These are phyloP conservation scores for Prosopocoilus inquinatus DNA, from an alignment of 2,888 invertebrate genomes.

Conservation along the genomic window DNA sequence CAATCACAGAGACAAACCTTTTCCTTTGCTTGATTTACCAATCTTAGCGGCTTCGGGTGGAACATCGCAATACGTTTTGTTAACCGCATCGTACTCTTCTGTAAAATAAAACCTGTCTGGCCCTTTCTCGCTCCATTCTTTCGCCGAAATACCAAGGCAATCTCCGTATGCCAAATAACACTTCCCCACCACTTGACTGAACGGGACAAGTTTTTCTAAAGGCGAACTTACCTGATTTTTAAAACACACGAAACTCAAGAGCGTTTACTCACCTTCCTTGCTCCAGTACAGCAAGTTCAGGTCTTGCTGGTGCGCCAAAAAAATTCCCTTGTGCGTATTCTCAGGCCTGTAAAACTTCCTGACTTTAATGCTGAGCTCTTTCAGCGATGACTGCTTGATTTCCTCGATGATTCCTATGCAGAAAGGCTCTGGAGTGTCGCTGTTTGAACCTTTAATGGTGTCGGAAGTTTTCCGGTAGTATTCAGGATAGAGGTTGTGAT, in stretches of 20 bases:
- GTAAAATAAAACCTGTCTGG: slow-evolving; percentile 74
- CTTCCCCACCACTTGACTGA: slow-evolving; percentile 64
- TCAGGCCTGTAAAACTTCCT: slow-evolving; percentile 74
- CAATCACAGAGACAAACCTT: slow-evolving; percentile 53
- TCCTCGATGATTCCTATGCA: slow-evolving; percentile 68
- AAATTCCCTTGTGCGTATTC: slow-evolving; percentile 63
- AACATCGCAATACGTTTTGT: slow-evolving; percentile 60
- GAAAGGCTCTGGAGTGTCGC: slow-evolving; percentile 73
- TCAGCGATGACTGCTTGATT: slow-evolving; percentile 53
- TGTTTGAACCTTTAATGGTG: slow-evolving; percentile 67
- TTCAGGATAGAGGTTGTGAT: slow-evolving; percentile 77
- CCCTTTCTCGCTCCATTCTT: slow-evolving; percentile 63
- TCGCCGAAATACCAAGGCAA: slow-evolving; percentile 52
- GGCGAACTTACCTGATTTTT: no score
- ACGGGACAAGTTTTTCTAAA: slow-evolving; percentile 55
- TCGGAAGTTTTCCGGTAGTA: slow-evolving; percentile 74
- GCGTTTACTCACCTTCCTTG: slow-evolving; percentile 59
- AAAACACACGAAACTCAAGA: not conserved
- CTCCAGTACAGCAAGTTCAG: slow-evolving; percentile 76
- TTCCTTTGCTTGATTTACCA: slow-evolving; percentile 60
- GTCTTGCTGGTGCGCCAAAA: slow-evolving; percentile 61
- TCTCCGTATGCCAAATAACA: slow-evolving; percentile 68
- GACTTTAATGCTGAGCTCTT: slow-evolving; percentile 64
- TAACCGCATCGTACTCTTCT: slow-evolving; percentile 61
- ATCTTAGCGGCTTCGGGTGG: slow-evolving; percentile 59